Conservation (phyloP, 92 coral and sea anemone genomes). For the Pocillopora grandis region DNA sequence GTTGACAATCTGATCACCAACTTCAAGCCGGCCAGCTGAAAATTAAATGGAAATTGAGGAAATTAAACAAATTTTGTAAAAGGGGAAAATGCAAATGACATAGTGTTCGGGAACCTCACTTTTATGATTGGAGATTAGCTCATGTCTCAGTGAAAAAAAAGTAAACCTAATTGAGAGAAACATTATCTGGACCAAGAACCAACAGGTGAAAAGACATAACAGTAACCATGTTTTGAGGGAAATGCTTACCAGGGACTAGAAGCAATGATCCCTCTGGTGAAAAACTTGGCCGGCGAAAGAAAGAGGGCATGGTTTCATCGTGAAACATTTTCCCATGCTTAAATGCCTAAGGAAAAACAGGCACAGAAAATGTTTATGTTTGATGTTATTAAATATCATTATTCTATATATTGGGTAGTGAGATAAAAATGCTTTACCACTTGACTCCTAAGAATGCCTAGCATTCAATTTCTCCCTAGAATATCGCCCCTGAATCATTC, state of each 20-base stretch:
- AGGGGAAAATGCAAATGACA: neutral
- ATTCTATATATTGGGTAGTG: neutral
- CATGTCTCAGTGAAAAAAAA: no score
- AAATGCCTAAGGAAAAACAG: slow-evolving; percentile 17
- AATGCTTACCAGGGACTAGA: slow-evolving; percentile 79
- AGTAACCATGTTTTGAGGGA: no score
- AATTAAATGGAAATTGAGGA: neutral
- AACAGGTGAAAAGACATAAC: no score
- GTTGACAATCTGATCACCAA: slow-evolving; percentile 75
- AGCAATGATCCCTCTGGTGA: slow-evolving; percentile 96
- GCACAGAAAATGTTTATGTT: neutral
- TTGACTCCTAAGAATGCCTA: no score
- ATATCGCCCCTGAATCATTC: no score
- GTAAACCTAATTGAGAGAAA: no score
- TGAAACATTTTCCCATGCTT: slow-evolving; percentile 85
- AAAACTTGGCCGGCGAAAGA: slow-evolving; percentile 88
- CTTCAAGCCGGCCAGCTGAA: slow-evolving; percentile 85
- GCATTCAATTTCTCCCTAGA: no score
- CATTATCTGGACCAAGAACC: no score
- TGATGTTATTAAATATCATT: neutral
- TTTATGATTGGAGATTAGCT: no score
- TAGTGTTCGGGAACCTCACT: no score
- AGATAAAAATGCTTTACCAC: no score
- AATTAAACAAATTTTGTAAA: neutral
- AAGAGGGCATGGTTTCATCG: slow-evolving; percentile 93